Evolutionary conservation across 1,140 invertebrate species (phyloP).

Genomic region (Drosophila saltans): DNA sequence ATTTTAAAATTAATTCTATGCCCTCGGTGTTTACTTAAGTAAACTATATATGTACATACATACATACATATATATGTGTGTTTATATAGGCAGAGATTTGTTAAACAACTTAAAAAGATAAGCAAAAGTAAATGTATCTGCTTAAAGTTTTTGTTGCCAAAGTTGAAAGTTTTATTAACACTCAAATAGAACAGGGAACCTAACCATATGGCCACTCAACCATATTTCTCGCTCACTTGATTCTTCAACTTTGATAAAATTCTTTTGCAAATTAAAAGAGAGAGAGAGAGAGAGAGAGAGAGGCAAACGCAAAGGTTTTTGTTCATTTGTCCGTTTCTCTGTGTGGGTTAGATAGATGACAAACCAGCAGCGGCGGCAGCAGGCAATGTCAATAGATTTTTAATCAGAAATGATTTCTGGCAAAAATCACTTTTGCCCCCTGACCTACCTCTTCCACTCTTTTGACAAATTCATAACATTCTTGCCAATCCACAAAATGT

Average conservation of each 20-base stretch:
- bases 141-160: conserved; percentile 12
- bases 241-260: conserved; percentile 24
- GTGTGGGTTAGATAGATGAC: too few species aligned
- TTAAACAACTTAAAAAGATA: neutral
- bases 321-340: conserved; percentile 21
- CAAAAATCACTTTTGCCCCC: neutral
- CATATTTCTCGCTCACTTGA: too few species aligned
- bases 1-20: conserved; percentile 31
- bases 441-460: too few species aligned
- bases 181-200: too few species aligned
- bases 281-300: neutral
- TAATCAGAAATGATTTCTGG: conserved; percentile 37
- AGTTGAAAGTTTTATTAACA: too few species aligned
- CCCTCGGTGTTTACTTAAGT: conserved; percentile 20
- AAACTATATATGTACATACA: conserved; percentile 10
- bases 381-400: conserved; percentile 59
- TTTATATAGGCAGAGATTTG: neutral
- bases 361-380: neutral
- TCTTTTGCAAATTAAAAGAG: conserved; percentile 39
- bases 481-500: too few species aligned
- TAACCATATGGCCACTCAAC: neutral
- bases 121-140: neutral
- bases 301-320: conserved; percentile 16
- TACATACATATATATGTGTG: conserved; percentile 1
- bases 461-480: too few species aligned